These are phyloP conservation scores for Vanessa atalanta DNA, from an alignment of 1,140 invertebrate genomes.

Conservation along the genomic window DNA sequence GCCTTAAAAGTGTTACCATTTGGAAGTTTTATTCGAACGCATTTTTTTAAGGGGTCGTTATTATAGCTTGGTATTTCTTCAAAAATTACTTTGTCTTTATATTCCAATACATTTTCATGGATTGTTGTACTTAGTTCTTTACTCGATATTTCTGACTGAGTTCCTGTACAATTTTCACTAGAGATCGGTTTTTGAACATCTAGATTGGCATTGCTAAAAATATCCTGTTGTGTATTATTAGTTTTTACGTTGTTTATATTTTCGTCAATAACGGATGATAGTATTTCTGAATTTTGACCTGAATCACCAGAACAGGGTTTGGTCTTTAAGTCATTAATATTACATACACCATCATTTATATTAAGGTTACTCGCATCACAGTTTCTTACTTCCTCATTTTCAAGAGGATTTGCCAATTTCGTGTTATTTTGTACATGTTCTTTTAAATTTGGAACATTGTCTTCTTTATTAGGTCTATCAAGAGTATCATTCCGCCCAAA, in stretches of 20 bases:
- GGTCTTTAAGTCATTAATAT: background rate
- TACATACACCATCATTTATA: background rate
- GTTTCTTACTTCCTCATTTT: background rate
- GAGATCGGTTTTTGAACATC: background rate
- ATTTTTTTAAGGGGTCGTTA: conserved; percentile 48
- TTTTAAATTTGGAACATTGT: background rate
- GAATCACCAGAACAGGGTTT: background rate
- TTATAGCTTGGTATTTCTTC: conserved; percentile 38
- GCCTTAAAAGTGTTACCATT: conserved; percentile 63
- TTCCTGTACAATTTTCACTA: background rate
- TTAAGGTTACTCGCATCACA: background rate
- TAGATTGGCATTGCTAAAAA: background rate
- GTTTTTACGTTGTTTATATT: background rate
- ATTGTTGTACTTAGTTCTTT: background rate
- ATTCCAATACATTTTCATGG: background rate
- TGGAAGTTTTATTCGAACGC: conserved; percentile 57
- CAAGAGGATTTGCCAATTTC: background rate
- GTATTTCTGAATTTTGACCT: background rate
- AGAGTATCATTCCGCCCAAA: too few relatives aligned
- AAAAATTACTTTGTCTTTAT: conserved; percentile 40
- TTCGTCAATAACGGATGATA: background rate
- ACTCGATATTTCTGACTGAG: background rate
- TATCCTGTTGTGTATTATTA: background rate
- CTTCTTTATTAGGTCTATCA: background rate
- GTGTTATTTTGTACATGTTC: background rate